phyloP scores from a whole-genome alignment of 2,113 vertebrate species.

The Clupea harengus region DNA sequence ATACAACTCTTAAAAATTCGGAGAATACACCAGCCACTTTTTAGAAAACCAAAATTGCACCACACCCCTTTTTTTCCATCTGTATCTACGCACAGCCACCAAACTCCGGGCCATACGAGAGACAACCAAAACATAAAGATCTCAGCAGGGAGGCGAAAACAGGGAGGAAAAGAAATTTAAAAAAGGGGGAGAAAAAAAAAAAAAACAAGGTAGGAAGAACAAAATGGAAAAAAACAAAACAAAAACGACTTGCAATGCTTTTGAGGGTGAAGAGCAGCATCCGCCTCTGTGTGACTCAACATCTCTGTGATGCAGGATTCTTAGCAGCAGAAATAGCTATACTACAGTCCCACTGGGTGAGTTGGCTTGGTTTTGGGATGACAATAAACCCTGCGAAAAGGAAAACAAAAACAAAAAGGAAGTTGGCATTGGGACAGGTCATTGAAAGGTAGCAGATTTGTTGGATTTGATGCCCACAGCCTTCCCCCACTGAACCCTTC shows the following conservation, averaged over 20 bases:
- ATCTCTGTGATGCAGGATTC: constrained; percentile 76
- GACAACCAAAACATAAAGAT: constrained; percentile 53
- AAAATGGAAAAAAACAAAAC: constrained; percentile 39
- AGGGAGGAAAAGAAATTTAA: not conserved
- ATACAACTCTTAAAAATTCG: constrained; percentile 56
- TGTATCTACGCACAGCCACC: constrained; percentile 52
- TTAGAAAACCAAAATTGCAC: constrained; percentile 54
- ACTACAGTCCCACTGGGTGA: constrained; percentile 94
- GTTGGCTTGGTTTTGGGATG: constrained; percentile 93
- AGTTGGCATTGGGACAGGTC: constrained; percentile 51
- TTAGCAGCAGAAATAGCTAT: constrained; percentile 86
- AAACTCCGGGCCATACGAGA: constrained; percentile 45
- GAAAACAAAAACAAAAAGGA: constrained; percentile 78
- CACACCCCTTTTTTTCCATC: constrained; percentile 48
- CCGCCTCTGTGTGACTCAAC: constrained; percentile 75
- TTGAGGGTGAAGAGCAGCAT: constrained; percentile 82
- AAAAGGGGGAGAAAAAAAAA: constrained; percentile 49
- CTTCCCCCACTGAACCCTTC: not conserved
- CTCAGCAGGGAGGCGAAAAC: constrained; percentile 18
- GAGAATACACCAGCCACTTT: constrained; percentile 16
- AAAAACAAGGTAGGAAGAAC: constrained; percentile 36
- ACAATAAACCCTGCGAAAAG: constrained; percentile 89
- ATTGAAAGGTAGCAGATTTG: not conserved
- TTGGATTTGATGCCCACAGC: not conserved
- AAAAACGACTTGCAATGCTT: constrained; percentile 76